Base-by-base conservation (phyloP, 30 jellyfish, hydroid and myxozoan species). In the Mastigias papua region DNA sequence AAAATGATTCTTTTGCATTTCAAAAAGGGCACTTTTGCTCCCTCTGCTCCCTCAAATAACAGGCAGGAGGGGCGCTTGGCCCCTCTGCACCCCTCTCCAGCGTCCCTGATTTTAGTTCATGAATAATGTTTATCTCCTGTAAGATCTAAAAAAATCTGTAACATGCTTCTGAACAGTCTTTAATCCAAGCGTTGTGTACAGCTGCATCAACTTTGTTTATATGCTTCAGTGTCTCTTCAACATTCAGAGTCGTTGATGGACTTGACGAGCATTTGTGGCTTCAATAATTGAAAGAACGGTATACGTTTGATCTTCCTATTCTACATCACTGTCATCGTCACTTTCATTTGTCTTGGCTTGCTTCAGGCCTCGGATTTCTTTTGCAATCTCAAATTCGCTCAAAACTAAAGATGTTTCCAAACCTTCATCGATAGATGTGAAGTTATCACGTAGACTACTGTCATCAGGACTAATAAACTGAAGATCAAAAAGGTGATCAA, bases 251-350 rank as follows among this genome's bases (percentile, higher is more conserved):
- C 63, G 77, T 28, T 49, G 76, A 27, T 49, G 75, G 31, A 54
- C 54, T 78, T 60, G 76, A 78, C 50, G 63, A 60, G 89, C 89
- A 78, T 27, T 49, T 49, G 76, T 51, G 63, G 32, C 61, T 19
- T 78, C 77, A 50, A 19, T 78, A 34, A 63, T 73, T 78, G 77
- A 78, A 54, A 63, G 89, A 78, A 78, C n/a, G n/a, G 25, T 57
- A 73, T 16, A 78, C 27, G 60, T 27, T 28, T 78, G 70, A 28
- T 17, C 61, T 15, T 78, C 60, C 80, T 69, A 60, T 26, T 31
- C 61, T 6, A n/a, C 61, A 4, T 48, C 80, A 20, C 31, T 61
- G 31, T 69, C 61, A n/a, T 69, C 48, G 48, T 16, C 80, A 15
- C 31, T 61, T 69, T 69, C 80, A 69, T 37, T 69, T 69, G 61